These are phyloP conservation scores for Malurus splendens DNA, from an alignment of 2,797 vertebrate species.

Conservation along the genomic window DNA sequence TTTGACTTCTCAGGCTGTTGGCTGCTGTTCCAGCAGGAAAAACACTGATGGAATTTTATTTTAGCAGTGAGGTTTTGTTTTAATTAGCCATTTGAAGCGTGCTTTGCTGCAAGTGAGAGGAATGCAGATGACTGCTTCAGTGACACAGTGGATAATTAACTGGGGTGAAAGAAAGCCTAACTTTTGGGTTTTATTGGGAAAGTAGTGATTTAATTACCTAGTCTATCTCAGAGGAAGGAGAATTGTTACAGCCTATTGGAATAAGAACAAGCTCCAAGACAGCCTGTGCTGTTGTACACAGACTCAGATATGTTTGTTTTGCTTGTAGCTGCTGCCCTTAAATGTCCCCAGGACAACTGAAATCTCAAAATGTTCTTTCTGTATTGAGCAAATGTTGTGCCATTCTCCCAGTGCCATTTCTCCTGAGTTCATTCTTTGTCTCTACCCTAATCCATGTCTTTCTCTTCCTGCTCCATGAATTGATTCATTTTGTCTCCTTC, in stretches of 20 bases:
- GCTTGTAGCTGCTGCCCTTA: not conserved
- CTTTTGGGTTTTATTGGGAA: constrained; percentile 15
- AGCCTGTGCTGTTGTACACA: not conserved
- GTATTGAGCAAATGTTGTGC: not conserved
- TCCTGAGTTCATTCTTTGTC: not conserved
- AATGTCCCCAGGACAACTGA: not conserved
- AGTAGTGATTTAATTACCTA: constrained; percentile 31
- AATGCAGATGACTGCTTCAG: constrained; percentile 13
- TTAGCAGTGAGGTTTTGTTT: constrained; percentile 15
- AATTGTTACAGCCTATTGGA: not conserved
- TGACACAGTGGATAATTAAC: constrained; percentile 44
- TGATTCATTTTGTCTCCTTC: not conserved
- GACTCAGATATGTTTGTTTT: not conserved
- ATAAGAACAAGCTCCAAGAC: not conserved
- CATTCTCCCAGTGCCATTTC: not conserved
- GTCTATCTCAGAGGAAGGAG: constrained; percentile 12
- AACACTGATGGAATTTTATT: constrained; percentile 1
- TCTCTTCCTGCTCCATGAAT: not conserved
- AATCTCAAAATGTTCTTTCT: not conserved
- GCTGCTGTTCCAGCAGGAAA: not conserved
- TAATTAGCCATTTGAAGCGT: constrained; percentile 5
- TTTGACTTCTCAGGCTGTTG: constrained; percentile 10
- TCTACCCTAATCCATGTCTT: not conserved
- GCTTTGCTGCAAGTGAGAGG: constrained; percentile 19
- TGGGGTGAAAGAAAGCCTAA: not conserved